Evolutionary conservation across 2,797 vertebrate species (phyloP), one percentile per base, ranked within the genome.

Genomic region (Poecilia picta): DNA sequence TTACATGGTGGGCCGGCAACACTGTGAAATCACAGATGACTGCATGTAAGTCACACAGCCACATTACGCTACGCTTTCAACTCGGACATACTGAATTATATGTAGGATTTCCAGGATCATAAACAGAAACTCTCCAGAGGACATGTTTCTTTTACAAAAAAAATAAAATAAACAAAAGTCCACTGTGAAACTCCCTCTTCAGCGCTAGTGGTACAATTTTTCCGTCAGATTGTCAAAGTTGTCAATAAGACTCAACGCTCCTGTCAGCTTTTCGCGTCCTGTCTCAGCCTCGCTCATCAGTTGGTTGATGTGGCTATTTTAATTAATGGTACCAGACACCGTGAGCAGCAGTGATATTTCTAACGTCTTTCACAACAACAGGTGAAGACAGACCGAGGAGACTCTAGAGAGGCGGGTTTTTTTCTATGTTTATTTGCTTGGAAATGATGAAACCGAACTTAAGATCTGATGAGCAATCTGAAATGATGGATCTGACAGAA

Each of bases 381-480:
- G 41, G 66, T 62, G n/a, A 47, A 62, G 51, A 47, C 18, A 64
- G 46, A 23, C 33, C 11, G 36, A 70, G 51, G 31, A 45, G 31
- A 46, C 13, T 62, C 31, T 13, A 7, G 15, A 51, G 43, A n/a
- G 16, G 20, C 16, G 25, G 16, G 20, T 55, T 62, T 49, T 55
- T 62, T 49, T 46, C 33, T 39, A 13, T 71, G 53, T 73, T 73
- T 49, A 47, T 45, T 45, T 72, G 76, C 53, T 72, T 46, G 18
- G 12, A 78, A 73, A 78, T 73, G 23, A 78, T 72, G 20, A 62
- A 59, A 62, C 43, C 18, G 5, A 39, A 36, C 53, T 78, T 68
- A 31, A 57, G n/a, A 74, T 18, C n/a, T 55, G 62, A 70, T 31
- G 18, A 53, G n/a, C 45, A 25, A 18, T n/a, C 53, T 64, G 45